phyloP scores from a whole-genome alignment of 1,140 invertebrate species.

The Venustaconcha ellipsiformis region DNA sequence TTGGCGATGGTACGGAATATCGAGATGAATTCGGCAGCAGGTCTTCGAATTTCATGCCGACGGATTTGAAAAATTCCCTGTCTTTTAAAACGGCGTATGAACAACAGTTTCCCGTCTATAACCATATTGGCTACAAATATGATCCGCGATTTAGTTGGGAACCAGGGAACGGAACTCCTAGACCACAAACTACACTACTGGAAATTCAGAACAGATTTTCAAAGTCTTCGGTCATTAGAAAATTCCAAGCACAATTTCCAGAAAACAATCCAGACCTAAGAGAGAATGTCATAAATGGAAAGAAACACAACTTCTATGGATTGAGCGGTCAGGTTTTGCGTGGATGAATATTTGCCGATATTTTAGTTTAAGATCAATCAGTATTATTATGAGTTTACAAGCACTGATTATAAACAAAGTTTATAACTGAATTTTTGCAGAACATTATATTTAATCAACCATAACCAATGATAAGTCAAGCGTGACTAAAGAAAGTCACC shows the following conservation, averaged over 20 bases:
- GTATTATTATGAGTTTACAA: no score
- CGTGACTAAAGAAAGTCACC: no score
- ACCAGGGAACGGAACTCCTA: constrained; percentile 50
- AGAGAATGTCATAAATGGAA: constrained; percentile 57
- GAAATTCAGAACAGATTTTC: constrained; percentile 60
- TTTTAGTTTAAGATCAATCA: no score
- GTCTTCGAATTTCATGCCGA: constrained; percentile 53
- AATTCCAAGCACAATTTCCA: constrained; percentile 53
- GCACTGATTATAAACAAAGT: no score
- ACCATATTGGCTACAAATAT: constrained; percentile 56
- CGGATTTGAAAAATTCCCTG: constrained; percentile 40
- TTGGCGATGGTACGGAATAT: constrained; percentile 36
- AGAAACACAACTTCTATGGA: constrained; percentile 61
- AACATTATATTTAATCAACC: no score
- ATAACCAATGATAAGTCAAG: no score
- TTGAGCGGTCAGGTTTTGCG: constrained; percentile 59
- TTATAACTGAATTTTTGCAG: no score
- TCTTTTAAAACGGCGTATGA: constrained; percentile 47
- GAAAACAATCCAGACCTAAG: constrained; percentile 62
- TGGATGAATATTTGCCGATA: constrained; percentile 32
- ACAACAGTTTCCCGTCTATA: constrained; percentile 50
- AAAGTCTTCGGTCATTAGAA: constrained; percentile 47
- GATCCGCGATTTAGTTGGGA: constrained; percentile 60
- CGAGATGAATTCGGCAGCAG: constrained; percentile 54
- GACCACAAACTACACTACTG: constrained; percentile 58